phyloP scores from a whole-genome alignment of 2,888 invertebrate genomes.

The Ganaspis brasiliensis region DNA sequence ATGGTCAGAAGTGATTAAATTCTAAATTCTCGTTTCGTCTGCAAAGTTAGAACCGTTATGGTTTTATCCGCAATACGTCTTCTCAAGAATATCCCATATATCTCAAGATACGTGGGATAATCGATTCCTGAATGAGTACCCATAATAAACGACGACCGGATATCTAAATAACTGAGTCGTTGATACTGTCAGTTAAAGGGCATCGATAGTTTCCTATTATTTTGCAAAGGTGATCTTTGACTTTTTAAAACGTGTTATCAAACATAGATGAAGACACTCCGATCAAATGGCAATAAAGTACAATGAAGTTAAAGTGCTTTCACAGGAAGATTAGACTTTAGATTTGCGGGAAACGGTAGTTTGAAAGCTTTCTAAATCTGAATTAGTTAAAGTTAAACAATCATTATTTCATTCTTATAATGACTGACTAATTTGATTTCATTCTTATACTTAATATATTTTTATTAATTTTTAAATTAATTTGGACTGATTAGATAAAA shows the following conservation, averaged over 20 bases:
- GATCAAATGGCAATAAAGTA: neutral
- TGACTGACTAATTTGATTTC: no score
- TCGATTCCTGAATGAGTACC: constrained; percentile 14
- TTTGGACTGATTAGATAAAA: no score
- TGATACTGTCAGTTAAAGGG: constrained; percentile 19
- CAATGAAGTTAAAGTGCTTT: neutral
- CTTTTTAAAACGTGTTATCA: neutral
- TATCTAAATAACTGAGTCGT: constrained; percentile 31
- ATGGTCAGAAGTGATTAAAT: constrained; percentile 50
- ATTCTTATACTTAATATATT: no score
- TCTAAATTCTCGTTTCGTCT: constrained; percentile 49
- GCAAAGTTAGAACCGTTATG: constrained; percentile 25
- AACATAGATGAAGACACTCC: neutral
- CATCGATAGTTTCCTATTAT: neutral
- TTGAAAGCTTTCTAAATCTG: no score
- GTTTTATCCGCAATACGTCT: neutral
- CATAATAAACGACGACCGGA: neutral
- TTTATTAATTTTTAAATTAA: no score
- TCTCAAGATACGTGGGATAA: neutral
- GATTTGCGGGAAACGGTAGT: neutral
- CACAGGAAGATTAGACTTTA: constrained; percentile 1
- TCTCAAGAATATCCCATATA: neutral
- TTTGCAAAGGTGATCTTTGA: neutral
- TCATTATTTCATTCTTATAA: no score
- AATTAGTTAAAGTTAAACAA: no score